These are phyloP conservation scores for Leptodirus hochenwartii DNA, from an alignment of 2,888 invertebrate species.

Conservation along the genomic window DNA sequence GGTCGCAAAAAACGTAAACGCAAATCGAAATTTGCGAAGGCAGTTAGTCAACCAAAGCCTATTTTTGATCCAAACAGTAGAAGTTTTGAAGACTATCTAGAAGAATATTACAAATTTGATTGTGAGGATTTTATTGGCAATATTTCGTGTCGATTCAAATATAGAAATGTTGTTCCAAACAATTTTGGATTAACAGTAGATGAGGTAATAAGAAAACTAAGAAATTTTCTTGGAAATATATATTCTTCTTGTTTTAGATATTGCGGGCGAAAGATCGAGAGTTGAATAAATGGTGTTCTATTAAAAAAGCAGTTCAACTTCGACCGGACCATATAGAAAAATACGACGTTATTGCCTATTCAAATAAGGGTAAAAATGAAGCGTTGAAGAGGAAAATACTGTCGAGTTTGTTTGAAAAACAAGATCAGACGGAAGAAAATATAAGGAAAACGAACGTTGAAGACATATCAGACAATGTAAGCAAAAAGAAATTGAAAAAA, in stretches of 20 bases:
- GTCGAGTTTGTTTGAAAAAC: slow-evolving; percentile 47
- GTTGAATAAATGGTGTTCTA: slow-evolving; percentile 86
- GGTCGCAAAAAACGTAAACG: slow-evolving; percentile 39
- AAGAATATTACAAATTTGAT: slow-evolving; percentile 88
- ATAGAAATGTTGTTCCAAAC: slow-evolving; percentile 75
- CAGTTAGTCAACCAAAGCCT: slow-evolving; percentile 60
- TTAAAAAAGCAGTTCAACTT: slow-evolving; percentile 71
- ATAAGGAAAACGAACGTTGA: slow-evolving; percentile 11
- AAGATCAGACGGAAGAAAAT: slow-evolving; percentile 16
- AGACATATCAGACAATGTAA: slow-evolving; percentile 6
- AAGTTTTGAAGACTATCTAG: slow-evolving; percentile 73
- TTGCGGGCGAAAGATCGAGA: slow-evolving; percentile 81
- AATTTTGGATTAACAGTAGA: slow-evolving; percentile 79
- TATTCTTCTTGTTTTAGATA: slow-evolving; percentile 40
- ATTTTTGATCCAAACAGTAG: slow-evolving; percentile 62
- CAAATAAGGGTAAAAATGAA: slow-evolving; percentile 52
- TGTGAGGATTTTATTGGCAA: slow-evolving; percentile 93
- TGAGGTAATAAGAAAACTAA: slow-evolving; percentile 50
- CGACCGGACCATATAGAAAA: slow-evolving; percentile 60
- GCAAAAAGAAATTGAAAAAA: not conserved
- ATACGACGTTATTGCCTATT: slow-evolving; percentile 59
- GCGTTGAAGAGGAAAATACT: slow-evolving; percentile 61
- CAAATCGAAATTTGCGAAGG: slow-evolving; percentile 59
- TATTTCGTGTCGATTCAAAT: slow-evolving; percentile 81
- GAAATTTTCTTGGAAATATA: slow-evolving; percentile 8